phyloP scores from a whole-genome alignment of 37 sponge, comb jelly and placozoan species.

The Aphrocallistes beatrix region DNA sequence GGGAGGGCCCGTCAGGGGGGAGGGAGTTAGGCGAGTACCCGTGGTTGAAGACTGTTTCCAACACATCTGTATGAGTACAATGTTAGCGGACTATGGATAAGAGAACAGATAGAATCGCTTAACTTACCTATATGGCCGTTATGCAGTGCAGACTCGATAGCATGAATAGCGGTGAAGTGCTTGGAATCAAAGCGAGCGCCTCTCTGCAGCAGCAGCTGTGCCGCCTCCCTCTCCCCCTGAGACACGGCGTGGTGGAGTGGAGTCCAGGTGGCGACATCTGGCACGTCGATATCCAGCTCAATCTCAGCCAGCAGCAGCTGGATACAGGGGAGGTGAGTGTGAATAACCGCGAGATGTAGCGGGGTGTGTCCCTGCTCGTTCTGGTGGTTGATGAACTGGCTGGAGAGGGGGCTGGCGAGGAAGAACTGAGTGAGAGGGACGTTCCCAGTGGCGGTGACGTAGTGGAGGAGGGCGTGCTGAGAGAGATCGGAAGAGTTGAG shows the following conservation, averaged over 20 bases:
- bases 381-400: not conserved
- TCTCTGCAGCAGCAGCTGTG: not conserved
- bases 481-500: not conserved
- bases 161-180: not conserved
- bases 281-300: not conserved
- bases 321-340: constrained; percentile 35
- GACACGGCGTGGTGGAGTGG: not conserved
- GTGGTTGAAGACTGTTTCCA: not conserved
- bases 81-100: not conserved
- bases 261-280: not conserved
- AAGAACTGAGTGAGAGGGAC: not conserved
- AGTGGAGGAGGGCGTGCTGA: not conserved
- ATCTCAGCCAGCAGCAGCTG: constrained; percentile 6
- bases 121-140: not conserved
- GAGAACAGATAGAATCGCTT: not conserved
- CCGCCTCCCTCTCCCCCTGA: not conserved
- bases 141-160: not conserved
- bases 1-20: constrained; percentile 21
- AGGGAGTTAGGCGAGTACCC: not conserved
- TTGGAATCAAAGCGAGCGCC: constrained; percentile 20
- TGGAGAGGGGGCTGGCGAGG: not conserved
- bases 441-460: not conserved
- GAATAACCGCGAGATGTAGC: constrained; percentile 36
- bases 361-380: constrained; percentile 32
- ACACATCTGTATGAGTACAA: not conserved